A percentile compares a stretch with the other conserved stretches of the same genome.
Conservation (phyloP, 2,888 invertebrate genomes). For the Cremastinae sp. region DNA sequence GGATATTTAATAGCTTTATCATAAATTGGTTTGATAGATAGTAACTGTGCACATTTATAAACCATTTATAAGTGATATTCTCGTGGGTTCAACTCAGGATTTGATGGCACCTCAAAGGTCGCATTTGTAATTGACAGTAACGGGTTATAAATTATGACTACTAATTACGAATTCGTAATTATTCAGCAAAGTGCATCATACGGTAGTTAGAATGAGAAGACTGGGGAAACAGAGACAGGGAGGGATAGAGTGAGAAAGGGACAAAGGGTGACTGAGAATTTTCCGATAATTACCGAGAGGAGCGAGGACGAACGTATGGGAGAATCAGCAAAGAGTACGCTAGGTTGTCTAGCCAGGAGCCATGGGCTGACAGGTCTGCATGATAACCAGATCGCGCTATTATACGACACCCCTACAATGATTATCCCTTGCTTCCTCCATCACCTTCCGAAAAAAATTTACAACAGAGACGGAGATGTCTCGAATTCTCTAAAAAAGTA, state of each 20-base stretch:
- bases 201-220: background rate
- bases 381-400: conserved; percentile 37
- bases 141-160: conserved; percentile 60
- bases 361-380: conserved; percentile 50
- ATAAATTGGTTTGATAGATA: too few species aligned
- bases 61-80: too few species aligned
- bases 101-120: conserved; percentile 12
- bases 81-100: conserved; percentile 7
- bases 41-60: too few species aligned
- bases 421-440: conserved; percentile 12
- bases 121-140: background rate
- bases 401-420: conserved; percentile 28
- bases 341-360: conserved; percentile 54
- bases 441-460: background rate
- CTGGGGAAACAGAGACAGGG: conserved; percentile 3
- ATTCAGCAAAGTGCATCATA: conserved; percentile 47
- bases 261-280: conserved; percentile 50
- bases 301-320: conserved; percentile 37
- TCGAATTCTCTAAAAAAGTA: too few species aligned
- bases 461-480: too few species aligned
- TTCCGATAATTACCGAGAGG: conserved; percentile 64
- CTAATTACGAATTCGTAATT: conserved; percentile 64
- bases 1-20: too few species aligned
- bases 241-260: conserved; percentile 1
- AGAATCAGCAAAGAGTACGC: conserved; percentile 49